These are phyloP conservation scores for Drosophila lowei DNA, from an alignment of 1,140 invertebrate genomes.

Conservation along the genomic window DNA sequence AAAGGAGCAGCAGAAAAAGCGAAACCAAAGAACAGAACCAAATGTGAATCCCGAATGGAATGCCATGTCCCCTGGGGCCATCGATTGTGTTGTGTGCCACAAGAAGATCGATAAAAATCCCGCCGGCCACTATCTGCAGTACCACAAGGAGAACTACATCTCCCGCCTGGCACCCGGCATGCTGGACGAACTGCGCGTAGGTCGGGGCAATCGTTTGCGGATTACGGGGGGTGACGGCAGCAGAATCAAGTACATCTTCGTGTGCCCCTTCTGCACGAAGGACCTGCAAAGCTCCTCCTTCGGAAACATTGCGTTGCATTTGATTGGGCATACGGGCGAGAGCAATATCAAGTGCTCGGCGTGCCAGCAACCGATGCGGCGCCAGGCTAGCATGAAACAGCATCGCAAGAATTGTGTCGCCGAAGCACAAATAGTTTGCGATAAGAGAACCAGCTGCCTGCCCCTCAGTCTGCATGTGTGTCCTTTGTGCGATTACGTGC, in stretches of 20 bases:
- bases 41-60: slow-evolving; percentile 55
- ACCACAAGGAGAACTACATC: slow-evolving; percentile 85
- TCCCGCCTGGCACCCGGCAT: slow-evolving; percentile 83
- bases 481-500: slow-evolving; percentile 86
- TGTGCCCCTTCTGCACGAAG: slow-evolving; percentile 65
- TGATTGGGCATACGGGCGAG: slow-evolving; percentile 87
- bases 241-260: not conserved
- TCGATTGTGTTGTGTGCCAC: slow-evolving; percentile 84
- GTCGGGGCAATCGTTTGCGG: not conserved
- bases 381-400: not conserved
- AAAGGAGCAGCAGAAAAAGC: not conserved
- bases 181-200: slow-evolving; percentile 44
- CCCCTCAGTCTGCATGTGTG: slow-evolving; percentile 84
- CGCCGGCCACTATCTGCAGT: slow-evolving; percentile 85
- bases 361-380: slow-evolving; percentile 72
- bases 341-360: slow-evolving; percentile 85
- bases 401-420: slow-evolving; percentile 33
- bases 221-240: slow-evolving; percentile 12
- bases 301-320: slow-evolving; percentile 84
- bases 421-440: not conserved
- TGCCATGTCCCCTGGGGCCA: slow-evolving; percentile 12
- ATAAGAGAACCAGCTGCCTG: not conserved
- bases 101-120: slow-evolving; percentile 29
- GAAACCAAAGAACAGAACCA: not conserved
- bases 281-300: not conserved